Evolutionary conservation across 1,140 invertebrate genomes (phyloP).

Genomic region (Pseudomyrmex dendroicus): DNA sequence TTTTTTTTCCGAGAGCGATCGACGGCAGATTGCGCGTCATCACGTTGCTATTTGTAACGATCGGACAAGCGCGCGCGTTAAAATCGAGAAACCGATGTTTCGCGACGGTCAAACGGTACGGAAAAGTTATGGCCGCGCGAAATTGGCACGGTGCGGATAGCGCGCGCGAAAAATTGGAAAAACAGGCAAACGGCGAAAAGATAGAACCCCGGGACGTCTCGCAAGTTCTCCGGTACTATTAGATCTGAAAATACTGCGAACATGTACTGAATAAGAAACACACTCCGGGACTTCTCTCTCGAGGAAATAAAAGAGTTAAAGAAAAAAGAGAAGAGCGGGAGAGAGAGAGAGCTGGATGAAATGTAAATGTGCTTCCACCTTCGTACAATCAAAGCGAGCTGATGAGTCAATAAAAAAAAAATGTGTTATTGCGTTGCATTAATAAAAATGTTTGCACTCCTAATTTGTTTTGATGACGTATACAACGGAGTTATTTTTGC

Average conservation of each 20-base stretch:
- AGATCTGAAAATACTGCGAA: constrained; percentile 52
- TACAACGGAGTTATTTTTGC: not conserved
- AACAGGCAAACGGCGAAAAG: constrained; percentile 50
- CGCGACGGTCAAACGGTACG: constrained; percentile 44
- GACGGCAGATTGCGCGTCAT: not conserved
- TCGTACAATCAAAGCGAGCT: constrained; percentile 34
- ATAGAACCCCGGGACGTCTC: constrained; percentile 38
- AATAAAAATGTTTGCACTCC: constrained; percentile 23
- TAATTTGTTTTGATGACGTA: not conserved
- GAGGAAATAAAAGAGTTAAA: constrained; percentile 30
- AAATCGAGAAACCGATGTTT: constrained; percentile 41
- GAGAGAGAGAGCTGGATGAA: constrained; percentile 4
- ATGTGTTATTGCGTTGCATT: not conserved
- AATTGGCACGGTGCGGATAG: constrained; percentile 39
- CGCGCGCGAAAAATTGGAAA: constrained; percentile 52
- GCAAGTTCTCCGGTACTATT: constrained; percentile 38
- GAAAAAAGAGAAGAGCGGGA: not conserved
- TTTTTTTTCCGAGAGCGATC: constrained; percentile 16
- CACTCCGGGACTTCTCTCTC: not conserved
- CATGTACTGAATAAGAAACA: constrained; percentile 53
- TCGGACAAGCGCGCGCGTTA: constrained; percentile 4
- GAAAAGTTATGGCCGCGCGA: constrained; percentile 35
- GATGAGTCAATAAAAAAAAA: constrained; percentile 44
- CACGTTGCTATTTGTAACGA: constrained; percentile 46
- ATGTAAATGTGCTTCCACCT: constrained; percentile 19